Evolutionary conservation across 2,888 invertebrate genomes (phyloP), one percentile per base, ranked within the genome.

Genomic region (Selenia dentaria): DNA sequence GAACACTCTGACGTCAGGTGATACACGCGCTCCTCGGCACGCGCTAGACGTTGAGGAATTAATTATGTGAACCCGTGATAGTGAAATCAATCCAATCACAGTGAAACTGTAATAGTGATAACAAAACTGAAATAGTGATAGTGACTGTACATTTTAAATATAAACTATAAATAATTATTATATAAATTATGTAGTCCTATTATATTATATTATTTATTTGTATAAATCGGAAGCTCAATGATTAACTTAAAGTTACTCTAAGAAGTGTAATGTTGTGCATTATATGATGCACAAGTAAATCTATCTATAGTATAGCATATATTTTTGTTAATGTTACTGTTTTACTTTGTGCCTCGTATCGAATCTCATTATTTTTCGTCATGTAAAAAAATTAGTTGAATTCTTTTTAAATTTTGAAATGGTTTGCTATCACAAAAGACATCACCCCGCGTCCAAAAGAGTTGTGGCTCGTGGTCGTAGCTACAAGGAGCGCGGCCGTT

Each of bases 1-100:
- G 95, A 95, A 92, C 95, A 95, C 92, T 95, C 95, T 91, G 95
- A 95, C 93, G 96, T 96, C 93, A 96, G 96, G 93, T 96, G 96
- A 96, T 96, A 94, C 86, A 83, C 77, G 78, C 66, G 56, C 36
- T 10, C 29, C 29, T 16, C 45, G 9, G 11, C 62, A 54, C 74
- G 67, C 49, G 43, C 54, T 22, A 12, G 32, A 22, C 51, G 47
- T 42, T 43, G 40, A 31, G 47, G 35, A 22, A 52, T 31, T 35
- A 9, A 6, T 20, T 25, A 24, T 24, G 28, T 16, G 29, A n/a
- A 34, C 52, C n/a, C 52, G 60, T 59, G 57, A 66, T 62, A 58
- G 60, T 70, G 54, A 70, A 74, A 74, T 72, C 65, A 22, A 8
- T 22, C 8, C 5, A 71, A 64, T 59, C 70, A 69, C 66, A 70